phyloP scores from a whole-genome alignment of 2,113 vertebrate species.

The Spermophilus dauricus region DNA sequence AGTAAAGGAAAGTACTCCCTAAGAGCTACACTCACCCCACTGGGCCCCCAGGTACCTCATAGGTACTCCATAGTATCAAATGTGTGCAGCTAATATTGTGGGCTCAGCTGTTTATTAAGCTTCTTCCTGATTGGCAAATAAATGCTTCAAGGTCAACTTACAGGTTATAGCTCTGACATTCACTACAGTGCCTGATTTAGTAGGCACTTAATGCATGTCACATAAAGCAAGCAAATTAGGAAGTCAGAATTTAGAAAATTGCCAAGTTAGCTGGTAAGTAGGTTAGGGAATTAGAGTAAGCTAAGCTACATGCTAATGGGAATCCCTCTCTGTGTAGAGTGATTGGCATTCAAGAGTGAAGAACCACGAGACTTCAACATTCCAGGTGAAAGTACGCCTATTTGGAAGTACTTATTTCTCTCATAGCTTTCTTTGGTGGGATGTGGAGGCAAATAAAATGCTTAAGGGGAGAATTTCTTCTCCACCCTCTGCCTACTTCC shows the following conservation, averaged over 20 bases:
- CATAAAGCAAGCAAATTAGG: conserved; percentile 16
- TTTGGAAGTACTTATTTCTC: background rate
- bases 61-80: background rate
- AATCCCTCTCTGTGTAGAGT: background rate
- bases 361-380: background rate
- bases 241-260: conserved; percentile 47
- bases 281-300: background rate
- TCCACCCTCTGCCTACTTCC: background rate
- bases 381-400: conserved; percentile 3
- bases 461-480: background rate
- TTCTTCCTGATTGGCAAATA: background rate
- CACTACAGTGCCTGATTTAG: background rate
- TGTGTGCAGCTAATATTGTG: background rate
- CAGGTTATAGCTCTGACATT: background rate
- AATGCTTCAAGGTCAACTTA: background rate
- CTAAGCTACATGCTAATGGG: background rate
- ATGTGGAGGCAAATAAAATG: background rate
- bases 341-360: conserved; percentile 10
- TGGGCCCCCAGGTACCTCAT: background rate
- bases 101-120: background rate
- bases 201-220: background rate
- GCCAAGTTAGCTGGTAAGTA: background rate
- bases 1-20: background rate
- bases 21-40: background rate
- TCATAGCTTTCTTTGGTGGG: conserved; percentile 5